A percentile compares a stretch with the other conserved stretches of the same genome.
Conservation (phyloP, 2,797 vertebrate species). For the Gymnoscopelus microlampas region DNA sequence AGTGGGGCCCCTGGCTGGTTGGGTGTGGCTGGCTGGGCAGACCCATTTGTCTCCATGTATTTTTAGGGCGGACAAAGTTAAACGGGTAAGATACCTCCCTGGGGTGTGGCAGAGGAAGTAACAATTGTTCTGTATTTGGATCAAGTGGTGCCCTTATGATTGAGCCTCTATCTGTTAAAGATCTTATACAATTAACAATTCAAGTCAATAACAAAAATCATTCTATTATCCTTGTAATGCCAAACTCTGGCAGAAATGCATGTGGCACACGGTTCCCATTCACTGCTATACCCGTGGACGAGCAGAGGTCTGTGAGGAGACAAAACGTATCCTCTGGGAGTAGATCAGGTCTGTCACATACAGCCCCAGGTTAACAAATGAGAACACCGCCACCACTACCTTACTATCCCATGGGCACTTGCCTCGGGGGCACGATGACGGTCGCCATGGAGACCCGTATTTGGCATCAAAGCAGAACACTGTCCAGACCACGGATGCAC, state of each 20-base stretch:
- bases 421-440: constrained; percentile 82
- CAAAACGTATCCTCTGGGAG: constrained; percentile 86
- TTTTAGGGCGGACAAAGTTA: constrained; percentile 24
- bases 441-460: constrained; percentile 86
- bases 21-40: constrained; percentile 30
- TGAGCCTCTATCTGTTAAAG: constrained; percentile 19
- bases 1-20: constrained; percentile 16
- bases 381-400: constrained; percentile 89
- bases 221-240: constrained; percentile 1
- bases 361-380: constrained; percentile 88
- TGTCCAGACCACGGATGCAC: constrained; percentile 90
- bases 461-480: constrained; percentile 94
- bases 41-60: constrained; percentile 8
- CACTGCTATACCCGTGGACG: constrained; percentile 48
- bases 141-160: not conserved
- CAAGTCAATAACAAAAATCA: constrained; percentile 1
- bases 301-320: constrained; percentile 56
- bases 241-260: not conserved
- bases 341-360: constrained; percentile 87
- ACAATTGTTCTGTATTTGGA: not conserved
- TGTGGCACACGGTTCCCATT: too few relatives aligned
- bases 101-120: constrained; percentile 8
- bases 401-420: constrained; percentile 93
- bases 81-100: constrained; percentile 43
- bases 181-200: constrained; percentile 19